These are phyloP conservation scores for Salvator merianae DNA, from an alignment of 2,113 vertebrate genomes.

Conservation along the genomic window DNA sequence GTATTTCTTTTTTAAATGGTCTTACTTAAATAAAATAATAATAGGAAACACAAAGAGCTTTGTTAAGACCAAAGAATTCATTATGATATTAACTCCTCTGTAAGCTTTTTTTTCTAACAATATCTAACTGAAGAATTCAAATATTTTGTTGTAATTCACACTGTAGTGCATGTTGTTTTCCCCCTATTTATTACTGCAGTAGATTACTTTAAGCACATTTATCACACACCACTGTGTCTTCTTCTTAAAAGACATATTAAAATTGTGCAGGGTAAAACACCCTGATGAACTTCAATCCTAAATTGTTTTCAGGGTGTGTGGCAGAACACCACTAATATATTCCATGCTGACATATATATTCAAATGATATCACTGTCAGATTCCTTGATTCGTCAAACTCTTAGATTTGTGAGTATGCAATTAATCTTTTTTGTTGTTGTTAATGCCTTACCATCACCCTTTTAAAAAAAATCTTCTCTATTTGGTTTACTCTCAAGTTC, in stretches of 20 bases:
- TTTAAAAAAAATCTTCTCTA: background rate
- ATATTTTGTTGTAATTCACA: background rate
- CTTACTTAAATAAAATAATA: too few species aligned
- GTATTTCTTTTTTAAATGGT: too few species aligned
- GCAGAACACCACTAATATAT: constrained; percentile 47
- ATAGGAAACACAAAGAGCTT: too few species aligned
- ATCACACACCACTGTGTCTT: background rate
- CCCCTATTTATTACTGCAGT: background rate
- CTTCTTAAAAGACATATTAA: constrained; percentile 31
- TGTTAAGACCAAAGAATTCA: too few species aligned
- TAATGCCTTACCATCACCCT: background rate
- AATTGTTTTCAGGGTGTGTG: constrained; percentile 39
- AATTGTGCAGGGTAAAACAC: constrained; percentile 11
- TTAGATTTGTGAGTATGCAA: background rate
- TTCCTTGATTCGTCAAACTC: background rate
- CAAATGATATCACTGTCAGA: constrained; percentile 24
- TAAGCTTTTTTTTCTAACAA: background rate
- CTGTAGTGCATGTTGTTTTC: background rate
- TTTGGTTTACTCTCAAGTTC: background rate
- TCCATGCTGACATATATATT: constrained; percentile 44
- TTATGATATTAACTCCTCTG: too few species aligned
- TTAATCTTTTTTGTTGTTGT: background rate
- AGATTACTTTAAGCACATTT: constrained; percentile 19
- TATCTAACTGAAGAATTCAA: background rate
- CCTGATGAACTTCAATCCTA: constrained; percentile 32